Conservation (phyloP, 1,140 invertebrate species). For the Meloidogyne chitwoodi region DNA sequence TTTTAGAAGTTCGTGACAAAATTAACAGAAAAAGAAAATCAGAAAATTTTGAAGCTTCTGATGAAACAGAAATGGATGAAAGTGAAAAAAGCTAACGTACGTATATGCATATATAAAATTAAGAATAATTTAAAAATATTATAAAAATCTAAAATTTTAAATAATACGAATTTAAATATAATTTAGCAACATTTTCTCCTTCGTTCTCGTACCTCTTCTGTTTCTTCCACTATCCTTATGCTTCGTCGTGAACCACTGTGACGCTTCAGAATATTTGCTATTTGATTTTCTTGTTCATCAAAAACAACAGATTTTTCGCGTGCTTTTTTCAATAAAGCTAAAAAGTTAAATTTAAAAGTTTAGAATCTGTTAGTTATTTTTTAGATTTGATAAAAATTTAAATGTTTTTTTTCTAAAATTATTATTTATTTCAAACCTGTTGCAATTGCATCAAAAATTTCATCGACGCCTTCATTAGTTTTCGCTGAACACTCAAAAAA, state of each 20-base stretch:
- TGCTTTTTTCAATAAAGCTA: slow-evolving; percentile 26
- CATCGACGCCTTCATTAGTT: slow-evolving; percentile 82
- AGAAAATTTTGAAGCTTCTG: not conserved
- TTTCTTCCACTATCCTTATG: slow-evolving; percentile 22
- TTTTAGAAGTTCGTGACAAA: slow-evolving; percentile 41
- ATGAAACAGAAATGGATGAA: not conserved
- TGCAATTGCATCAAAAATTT: slow-evolving; percentile 71
- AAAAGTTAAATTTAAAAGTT: not conserved
- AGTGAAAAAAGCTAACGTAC: not conserved
- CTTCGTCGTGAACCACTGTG: slow-evolving; percentile 21
- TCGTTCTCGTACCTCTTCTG: not conserved
- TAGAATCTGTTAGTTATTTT: no score
- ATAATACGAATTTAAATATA: not conserved
- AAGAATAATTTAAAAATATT: not conserved
- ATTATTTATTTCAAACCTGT: no score
- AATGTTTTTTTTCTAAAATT: no score
- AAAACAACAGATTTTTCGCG: not conserved
- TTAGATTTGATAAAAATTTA: no score
- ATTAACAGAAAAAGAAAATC: slow-evolving; percentile 19
- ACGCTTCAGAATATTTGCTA: not conserved
- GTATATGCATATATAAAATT: no score
- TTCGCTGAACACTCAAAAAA: slow-evolving; percentile 94
- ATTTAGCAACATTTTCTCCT: slow-evolving; percentile 7
- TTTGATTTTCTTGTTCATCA: not conserved
- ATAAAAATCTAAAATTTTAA: not conserved